phyloP scores from a whole-genome alignment of 2,888 invertebrate genomes.

The Amblyteles armatorius region DNA sequence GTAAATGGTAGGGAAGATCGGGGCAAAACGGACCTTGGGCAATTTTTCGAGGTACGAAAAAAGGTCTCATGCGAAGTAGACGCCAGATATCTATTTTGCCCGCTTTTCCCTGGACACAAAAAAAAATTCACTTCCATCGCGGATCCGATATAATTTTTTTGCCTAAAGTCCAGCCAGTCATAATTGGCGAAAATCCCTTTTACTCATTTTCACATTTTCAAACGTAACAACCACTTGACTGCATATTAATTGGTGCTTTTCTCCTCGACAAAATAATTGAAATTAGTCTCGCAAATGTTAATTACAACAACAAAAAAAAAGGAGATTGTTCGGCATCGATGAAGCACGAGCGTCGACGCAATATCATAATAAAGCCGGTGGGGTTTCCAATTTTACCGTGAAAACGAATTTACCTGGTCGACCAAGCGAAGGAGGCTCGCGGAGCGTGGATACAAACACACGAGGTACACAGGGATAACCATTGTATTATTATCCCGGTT shows the following conservation, averaged over 20 bases:
- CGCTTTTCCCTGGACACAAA: no score
- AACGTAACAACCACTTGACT: neutral
- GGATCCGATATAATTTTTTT: no score
- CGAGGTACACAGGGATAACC: neutral
- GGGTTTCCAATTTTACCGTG: neutral
- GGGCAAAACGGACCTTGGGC: no score
- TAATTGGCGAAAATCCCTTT: no score
- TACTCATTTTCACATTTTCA: neutral
- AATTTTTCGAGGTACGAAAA: no score
- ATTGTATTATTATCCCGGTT: slow-evolving; percentile 11
- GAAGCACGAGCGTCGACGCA: neutral
- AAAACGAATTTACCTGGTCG: slow-evolving; percentile 25
- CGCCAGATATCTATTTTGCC: no score
- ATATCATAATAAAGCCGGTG: slow-evolving; percentile 1
- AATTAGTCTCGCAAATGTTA: neutral
- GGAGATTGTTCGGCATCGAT: slow-evolving; percentile 1
- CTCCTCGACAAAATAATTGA: slow-evolving; percentile 1
- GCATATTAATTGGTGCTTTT: neutral
- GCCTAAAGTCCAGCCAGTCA: no score
- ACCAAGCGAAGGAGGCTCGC: slow-evolving; percentile 6
- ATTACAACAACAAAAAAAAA: neutral
- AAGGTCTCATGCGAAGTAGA: no score
- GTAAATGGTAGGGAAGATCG: no score
- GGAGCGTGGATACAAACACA: neutral
- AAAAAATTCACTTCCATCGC: no score